Percentiles rank a stretch among this genome's conserved stretches.
Conservation (phyloP, 2,113 vertebrate genomes). For the Scortum barcoo region DNA sequence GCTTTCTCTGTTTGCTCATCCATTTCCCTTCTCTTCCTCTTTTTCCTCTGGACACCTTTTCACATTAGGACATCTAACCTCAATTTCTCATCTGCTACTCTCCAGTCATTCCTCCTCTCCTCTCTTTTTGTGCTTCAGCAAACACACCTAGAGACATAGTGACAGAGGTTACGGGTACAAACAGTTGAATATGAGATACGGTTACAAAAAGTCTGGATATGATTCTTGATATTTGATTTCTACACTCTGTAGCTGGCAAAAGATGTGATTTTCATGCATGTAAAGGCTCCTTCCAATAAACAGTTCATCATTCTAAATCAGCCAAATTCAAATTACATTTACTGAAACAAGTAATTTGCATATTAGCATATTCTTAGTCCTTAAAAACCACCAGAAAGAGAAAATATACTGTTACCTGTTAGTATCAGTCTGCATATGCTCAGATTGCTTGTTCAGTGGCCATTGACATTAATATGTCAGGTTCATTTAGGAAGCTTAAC, state of each 20-base stretch:
- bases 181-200: not conserved
- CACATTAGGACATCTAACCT: slow-evolving; percentile 3
- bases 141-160: not conserved
- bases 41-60: slow-evolving; percentile 26
- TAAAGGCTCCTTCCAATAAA: not conserved
- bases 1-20: slow-evolving; percentile 35
- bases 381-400: not conserved
- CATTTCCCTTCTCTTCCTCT: not conserved
- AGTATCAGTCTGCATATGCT: not conserved
- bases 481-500: slow-evolving; percentile 23
- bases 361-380: too few species aligned
- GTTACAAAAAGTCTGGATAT: not conserved
- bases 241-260: not conserved
- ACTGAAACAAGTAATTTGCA: not conserved
- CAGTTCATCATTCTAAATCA: too few species aligned
- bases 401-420: not conserved
- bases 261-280: not conserved
- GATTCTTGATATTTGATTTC: not conserved
- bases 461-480: slow-evolving; percentile 10
- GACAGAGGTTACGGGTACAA: slow-evolving; percentile 5
- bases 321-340: not conserved
- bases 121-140: not conserved
- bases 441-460: not conserved
- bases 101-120: not conserved
- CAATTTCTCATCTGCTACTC: slow-evolving; percentile 14